Evolutionary conservation across 2,888 invertebrate genomes (phyloP).

Genomic region (Nowickia ferox): DNA sequence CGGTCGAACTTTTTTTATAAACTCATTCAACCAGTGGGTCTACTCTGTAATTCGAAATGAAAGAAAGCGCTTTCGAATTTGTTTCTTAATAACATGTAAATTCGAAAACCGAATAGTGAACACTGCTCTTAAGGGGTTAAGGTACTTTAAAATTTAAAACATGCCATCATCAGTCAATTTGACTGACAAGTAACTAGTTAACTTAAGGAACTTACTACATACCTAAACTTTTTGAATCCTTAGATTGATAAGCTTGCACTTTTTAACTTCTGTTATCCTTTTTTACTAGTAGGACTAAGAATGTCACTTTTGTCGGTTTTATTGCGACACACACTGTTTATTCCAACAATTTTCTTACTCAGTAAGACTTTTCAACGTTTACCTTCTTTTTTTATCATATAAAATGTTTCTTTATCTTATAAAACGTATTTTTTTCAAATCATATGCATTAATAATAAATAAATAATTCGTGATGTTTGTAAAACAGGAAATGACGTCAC

Average conservation of each 20-base stretch:
- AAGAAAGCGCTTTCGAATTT: no score
- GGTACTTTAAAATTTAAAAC: no score
- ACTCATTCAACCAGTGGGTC: no score
- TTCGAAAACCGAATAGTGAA: no score
- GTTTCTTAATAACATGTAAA: no score
- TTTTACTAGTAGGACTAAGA: background rate
- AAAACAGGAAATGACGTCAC: conserved; percentile 71
- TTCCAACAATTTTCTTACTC: conserved; percentile 9
- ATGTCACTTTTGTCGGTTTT: conserved; percentile 70
- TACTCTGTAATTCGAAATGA: no score
- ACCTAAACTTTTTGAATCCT: conserved; percentile 81
- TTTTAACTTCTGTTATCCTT: background rate
- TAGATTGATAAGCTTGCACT: conserved; percentile 69
- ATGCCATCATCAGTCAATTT: no score
- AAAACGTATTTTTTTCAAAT: conserved; percentile 58
- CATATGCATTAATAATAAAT: conserved; percentile 63
- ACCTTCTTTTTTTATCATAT: conserved; percentile 33
- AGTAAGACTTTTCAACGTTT: conserved; percentile 11
- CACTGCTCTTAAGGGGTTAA: no score
- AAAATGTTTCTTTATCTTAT: conserved; percentile 66
- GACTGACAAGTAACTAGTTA: no score
- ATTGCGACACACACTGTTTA: conserved; percentile 52
- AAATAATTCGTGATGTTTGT: conserved; percentile 49
- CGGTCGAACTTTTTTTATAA: no score
- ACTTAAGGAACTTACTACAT: conserved; percentile 69